Conservation (phyloP, 2,888 invertebrate genomes). For the Glomeris marginata region DNA sequence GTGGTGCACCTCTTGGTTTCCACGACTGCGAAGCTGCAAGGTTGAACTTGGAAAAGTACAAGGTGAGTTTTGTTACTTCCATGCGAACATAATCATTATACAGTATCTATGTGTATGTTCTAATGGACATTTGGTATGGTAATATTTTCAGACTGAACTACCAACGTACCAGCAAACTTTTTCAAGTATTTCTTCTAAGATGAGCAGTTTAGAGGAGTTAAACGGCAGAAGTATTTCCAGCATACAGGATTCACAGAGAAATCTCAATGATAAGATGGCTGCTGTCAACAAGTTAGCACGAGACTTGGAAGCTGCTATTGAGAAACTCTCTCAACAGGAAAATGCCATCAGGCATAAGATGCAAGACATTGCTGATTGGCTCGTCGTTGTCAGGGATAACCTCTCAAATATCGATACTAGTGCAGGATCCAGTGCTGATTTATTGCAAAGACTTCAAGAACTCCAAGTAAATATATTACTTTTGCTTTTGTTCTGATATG, state of each 20-base stretch:
- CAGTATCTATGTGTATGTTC: background rate
- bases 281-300: constrained; percentile 55
- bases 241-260: constrained; percentile 27
- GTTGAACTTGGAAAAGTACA: constrained; percentile 62
- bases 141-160: constrained; percentile 43
- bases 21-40: constrained; percentile 62
- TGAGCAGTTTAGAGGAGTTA: constrained; percentile 57
- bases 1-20: too few species aligned
- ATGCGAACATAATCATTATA: too few species aligned
- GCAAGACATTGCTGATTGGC: constrained; percentile 42
- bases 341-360: constrained; percentile 15
- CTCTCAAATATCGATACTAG: constrained; percentile 80
- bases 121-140: too few species aligned
- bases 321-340: constrained; percentile 42
- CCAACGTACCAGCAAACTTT: constrained; percentile 59
- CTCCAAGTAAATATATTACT: constrained; percentile 39
- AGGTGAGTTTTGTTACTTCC: constrained; percentile 35
- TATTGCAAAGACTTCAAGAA: constrained; percentile 58
- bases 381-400: constrained; percentile 59
- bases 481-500: constrained; percentile 7
- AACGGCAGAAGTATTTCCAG: constrained; percentile 51
- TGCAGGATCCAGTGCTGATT: constrained; percentile 70
- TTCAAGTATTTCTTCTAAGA: constrained; percentile 61
- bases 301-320: constrained; percentile 55
- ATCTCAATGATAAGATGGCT: constrained; percentile 53